Evolutionary conservation across 2,888 invertebrate genomes (phyloP).

Genomic region (Alloplasta piceator): DNA sequence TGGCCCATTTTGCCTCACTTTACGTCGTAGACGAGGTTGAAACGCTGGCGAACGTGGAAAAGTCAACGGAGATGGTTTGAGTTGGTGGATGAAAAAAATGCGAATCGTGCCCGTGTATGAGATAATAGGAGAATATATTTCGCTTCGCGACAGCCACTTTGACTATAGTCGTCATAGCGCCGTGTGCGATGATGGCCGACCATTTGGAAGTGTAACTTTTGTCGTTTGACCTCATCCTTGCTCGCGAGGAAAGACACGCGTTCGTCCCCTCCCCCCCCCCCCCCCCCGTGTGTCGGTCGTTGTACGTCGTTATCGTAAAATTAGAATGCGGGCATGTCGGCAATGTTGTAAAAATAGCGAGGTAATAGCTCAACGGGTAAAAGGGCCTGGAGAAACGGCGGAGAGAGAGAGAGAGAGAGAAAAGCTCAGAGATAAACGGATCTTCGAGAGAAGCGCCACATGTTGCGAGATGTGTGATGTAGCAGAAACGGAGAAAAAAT

Average conservation of each 20-base stretch:
- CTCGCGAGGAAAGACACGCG: not conserved
- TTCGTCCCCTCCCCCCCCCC: not conserved
- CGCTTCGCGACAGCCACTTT: no score
- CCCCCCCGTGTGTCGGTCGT: not conserved
- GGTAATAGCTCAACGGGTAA: slow-evolving; percentile 36
- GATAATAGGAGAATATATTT: no score
- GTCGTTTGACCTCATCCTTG: not conserved
- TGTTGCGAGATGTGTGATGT: not conserved
- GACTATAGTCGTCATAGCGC: no score
- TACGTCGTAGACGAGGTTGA: no score
- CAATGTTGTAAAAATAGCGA: slow-evolving; percentile 51
- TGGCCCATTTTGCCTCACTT: no score
- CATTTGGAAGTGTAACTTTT: not conserved
- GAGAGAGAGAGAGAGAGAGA: not conserved
- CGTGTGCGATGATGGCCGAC: no score
- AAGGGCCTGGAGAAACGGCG: not conserved
- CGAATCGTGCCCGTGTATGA: no score
- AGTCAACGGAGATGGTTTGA: no score
- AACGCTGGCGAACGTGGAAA: no score
- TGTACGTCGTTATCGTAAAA: slow-evolving; percentile 47
- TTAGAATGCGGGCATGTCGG: slow-evolving; percentile 47
- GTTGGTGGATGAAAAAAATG: no score
- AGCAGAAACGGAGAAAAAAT: not conserved
- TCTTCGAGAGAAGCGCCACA: not conserved
- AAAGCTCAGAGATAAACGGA: not conserved